These are phyloP conservation scores for Ictalurus furcatus DNA, from an alignment of 2,113 vertebrate genomes.

Conservation along the genomic window DNA sequence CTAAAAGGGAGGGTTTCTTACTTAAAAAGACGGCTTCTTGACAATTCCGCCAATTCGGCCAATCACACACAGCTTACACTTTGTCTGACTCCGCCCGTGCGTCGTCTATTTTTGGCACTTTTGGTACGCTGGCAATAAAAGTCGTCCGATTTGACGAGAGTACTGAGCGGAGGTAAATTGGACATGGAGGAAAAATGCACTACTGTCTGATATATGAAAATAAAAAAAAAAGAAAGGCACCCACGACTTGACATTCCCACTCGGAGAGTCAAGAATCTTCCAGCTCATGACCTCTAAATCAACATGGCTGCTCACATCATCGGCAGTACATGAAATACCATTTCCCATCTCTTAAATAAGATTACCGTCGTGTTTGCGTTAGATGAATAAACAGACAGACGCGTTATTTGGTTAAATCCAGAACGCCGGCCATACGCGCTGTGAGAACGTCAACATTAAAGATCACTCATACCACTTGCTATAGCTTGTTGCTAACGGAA, in stretches of 20 bases:
- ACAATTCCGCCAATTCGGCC: too few relatives aligned
- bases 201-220: too few relatives aligned
- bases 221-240: neutral
- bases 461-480: neutral
- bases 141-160: too few relatives aligned
- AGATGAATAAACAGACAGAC: neutral
- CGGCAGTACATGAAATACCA: neutral
- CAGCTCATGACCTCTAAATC: neutral
- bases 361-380: neutral
- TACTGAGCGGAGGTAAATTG: too few relatives aligned
- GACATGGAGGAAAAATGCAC: too few relatives aligned
- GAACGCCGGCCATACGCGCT: too few relatives aligned
- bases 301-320: neutral
- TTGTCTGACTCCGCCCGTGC: too few relatives aligned
- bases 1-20: too few relatives aligned
- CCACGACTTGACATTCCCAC: neutral
- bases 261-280: neutral
- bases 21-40: too few relatives aligned
- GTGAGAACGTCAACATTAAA: neutral
- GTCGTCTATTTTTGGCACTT: too few relatives aligned
- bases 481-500: neutral
- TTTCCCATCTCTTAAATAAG: neutral
- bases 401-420: neutral
- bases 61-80: too few relatives aligned
- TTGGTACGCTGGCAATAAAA: too few relatives aligned